Percentiles rank a stretch among this genome's conserved stretches.
Evolutionary conservation across 2,888 invertebrate genomes (phyloP).

Genomic region (Tenthredo mesomela): DNA sequence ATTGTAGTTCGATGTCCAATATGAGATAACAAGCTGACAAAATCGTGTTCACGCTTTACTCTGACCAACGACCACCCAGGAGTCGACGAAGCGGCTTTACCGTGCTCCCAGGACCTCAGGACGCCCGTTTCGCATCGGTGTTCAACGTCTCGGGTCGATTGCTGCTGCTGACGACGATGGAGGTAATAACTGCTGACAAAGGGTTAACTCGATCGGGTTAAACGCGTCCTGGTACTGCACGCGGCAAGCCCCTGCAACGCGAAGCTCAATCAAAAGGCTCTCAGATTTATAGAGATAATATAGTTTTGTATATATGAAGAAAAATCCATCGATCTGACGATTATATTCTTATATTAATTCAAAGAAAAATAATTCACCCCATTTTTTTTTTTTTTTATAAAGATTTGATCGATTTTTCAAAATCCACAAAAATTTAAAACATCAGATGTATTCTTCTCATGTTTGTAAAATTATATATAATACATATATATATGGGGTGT

Average conservation of each 20-base stretch:
- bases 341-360: not conserved
- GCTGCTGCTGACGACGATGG: constrained; percentile 34
- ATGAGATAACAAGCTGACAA: constrained; percentile 33
- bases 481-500: too few species aligned
- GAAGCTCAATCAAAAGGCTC: not conserved
- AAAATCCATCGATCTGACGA: not conserved
- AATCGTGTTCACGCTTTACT: constrained; percentile 22
- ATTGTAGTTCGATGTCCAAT: constrained; percentile 12
- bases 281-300: not conserved
- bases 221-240: constrained; percentile 18
- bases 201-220: constrained; percentile 46
- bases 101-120: not conserved
- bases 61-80: constrained; percentile 40
- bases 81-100: constrained; percentile 8
- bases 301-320: not conserved
- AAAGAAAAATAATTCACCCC: not conserved
- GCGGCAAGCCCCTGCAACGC: not conserved
- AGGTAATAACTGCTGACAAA: constrained; percentile 48
- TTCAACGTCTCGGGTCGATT: constrained; percentile 33
- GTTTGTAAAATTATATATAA: not conserved
- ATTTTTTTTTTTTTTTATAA: too few species aligned
- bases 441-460: not conserved
- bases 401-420: not conserved
- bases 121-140: constrained; percentile 42
- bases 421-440: not conserved